A percentile compares a stretch with the other conserved stretches of the same genome.
phyloP scores from a whole-genome alignment of 2,888 invertebrate species.

The Dynastes hyllus region DNA sequence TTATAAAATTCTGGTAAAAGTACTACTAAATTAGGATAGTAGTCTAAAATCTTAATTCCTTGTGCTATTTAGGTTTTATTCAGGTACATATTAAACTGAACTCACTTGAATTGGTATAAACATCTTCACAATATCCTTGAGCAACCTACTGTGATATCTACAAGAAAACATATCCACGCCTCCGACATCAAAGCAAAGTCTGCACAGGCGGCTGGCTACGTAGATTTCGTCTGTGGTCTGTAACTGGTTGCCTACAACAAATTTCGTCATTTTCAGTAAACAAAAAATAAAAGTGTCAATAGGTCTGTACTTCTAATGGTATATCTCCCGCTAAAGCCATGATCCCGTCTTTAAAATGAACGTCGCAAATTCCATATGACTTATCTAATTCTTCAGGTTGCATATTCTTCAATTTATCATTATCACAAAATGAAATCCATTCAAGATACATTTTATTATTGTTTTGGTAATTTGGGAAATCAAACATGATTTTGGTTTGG shows the following conservation, averaged over 20 bases:
- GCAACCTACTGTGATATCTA: conserved; percentile 17
- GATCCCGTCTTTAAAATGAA: conserved; percentile 2
- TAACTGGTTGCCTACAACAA: neutral
- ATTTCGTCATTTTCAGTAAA: too few species aligned
- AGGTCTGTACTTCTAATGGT: neutral
- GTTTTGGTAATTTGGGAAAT: conserved; percentile 14
- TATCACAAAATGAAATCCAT: conserved; percentile 21
- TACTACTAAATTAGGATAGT: neutral
- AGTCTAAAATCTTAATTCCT: neutral
- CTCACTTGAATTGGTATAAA: conserved; percentile 33
- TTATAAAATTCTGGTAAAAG: too few species aligned
- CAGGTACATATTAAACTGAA: neutral
- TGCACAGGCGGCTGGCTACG: conserved; percentile 4
- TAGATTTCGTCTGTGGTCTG: neutral
- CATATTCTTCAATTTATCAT: conserved; percentile 21
- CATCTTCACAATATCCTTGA: conserved; percentile 21
- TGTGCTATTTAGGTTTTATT: too few species aligned
- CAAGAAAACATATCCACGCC: conserved; percentile 20
- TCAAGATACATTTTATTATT: neutral
- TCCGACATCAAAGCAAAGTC: conserved; percentile 23
- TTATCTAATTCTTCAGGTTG: neutral
- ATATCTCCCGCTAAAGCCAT: neutral
- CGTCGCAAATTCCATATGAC: conserved; percentile 16
- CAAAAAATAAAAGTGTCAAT: too few species aligned
- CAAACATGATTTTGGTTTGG: neutral